These are phyloP conservation scores for Lates calcarifer DNA, from an alignment of 2,113 vertebrate genomes.

Conservation along the genomic window DNA sequence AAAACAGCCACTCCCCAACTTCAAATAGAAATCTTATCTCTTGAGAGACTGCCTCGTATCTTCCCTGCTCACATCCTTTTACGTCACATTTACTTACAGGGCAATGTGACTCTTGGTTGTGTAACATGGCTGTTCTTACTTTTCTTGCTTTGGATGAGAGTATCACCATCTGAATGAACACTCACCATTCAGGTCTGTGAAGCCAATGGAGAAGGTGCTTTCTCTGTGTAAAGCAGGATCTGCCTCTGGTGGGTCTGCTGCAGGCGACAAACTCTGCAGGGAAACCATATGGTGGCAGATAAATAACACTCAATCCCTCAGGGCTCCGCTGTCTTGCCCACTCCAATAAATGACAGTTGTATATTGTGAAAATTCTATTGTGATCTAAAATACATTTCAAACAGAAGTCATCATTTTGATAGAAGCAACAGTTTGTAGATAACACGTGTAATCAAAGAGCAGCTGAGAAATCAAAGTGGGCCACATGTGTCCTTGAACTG, in stretches of 20 bases:
- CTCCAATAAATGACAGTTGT: not conserved
- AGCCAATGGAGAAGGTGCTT: constrained; percentile 87
- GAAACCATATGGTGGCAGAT: not conserved
- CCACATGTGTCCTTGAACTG: constrained; percentile 28
- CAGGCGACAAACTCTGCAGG: constrained; percentile 86
- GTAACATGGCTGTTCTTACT: not conserved
- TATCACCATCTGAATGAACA: not conserved
- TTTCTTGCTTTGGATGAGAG: not conserved
- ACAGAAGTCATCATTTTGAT: constrained; percentile 1
- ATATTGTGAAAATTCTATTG: not conserved
- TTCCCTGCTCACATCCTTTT: not conserved
- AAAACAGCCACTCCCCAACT: constrained; percentile 20
- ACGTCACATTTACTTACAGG: not conserved
- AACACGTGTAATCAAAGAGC: constrained; percentile 2
- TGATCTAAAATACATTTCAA: not conserved
- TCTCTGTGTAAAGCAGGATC: constrained; percentile 66
- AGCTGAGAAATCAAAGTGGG: not conserved
- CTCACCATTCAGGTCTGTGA: constrained; percentile 91
- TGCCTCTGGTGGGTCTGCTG: constrained; percentile 71
- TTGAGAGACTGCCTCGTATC: not conserved
- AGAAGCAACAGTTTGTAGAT: constrained; percentile 10
- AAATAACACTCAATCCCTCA: not conserved
- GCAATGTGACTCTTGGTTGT: not conserved
- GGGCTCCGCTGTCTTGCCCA: not conserved
- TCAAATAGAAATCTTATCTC: not conserved